Conservation (phyloP, 2,797 vertebrate species). For the Notolepis coatsorum region DNA sequence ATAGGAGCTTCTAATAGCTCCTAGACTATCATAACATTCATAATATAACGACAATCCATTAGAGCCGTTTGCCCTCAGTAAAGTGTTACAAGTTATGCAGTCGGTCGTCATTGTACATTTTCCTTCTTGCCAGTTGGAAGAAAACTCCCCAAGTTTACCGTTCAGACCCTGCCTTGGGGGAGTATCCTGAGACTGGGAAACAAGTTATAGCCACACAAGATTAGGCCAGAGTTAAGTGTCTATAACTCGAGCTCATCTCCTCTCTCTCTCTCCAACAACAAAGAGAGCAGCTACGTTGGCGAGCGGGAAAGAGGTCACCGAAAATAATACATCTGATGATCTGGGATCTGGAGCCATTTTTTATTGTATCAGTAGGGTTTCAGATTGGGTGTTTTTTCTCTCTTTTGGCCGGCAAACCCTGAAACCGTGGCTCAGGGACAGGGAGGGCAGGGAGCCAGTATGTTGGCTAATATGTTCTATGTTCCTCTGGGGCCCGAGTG, state of each 20-base stretch:
- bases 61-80: no score
- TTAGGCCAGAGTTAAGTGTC: slow-evolving; percentile 7
- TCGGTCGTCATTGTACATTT: not conserved
- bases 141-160: no score
- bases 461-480: slow-evolving; percentile 28
- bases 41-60: no score
- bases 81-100: not conserved
- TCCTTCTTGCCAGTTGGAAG: no score
- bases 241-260: not conserved
- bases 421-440: slow-evolving; percentile 7
- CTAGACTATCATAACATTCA: no score
- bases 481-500: slow-evolving; percentile 29
- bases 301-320: not conserved
- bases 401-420: not conserved
- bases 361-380: not conserved
- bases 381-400: not conserved
- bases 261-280: not conserved
- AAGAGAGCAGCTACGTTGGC: not conserved
- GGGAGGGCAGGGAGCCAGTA: slow-evolving; percentile 18
- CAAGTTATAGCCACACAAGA: slow-evolving; percentile 6
- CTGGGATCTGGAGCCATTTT: not conserved
- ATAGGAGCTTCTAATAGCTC: no score
- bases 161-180: no score
- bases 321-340: slow-evolving; percentile 5
- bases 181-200: not conserved